Base-by-base conservation (phyloP, 1,140 invertebrate genomes). In the Ceratina calcarata region DNA sequence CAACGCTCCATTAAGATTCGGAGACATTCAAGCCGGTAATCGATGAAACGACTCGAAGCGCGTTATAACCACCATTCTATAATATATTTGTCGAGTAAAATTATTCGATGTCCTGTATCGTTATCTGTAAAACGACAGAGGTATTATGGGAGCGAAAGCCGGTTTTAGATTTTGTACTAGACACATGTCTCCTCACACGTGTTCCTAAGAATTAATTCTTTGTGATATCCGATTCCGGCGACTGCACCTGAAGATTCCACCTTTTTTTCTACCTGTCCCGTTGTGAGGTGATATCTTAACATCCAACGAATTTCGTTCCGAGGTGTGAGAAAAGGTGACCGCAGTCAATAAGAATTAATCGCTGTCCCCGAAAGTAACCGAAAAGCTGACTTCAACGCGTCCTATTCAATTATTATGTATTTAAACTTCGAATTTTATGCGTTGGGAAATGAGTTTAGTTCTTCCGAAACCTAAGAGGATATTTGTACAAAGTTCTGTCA, bases 211-310 rank as follows among this genome's bases (percentile, higher is more conserved):
- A 88, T 88, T 88, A 88, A 87, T 87, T 84, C 68, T 57, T 83
- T 74, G 80, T 64, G 75, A 78, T 70, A 84, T 85, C 75, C 77
- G 61, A 79, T 74, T 80, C 68, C 60, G 57, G 69, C 70, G 67
- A 78, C 77, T 75, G 85, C 87, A 89, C 87, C 87, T 88, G 86
- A 89, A 49, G n/a, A 60, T 74, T 78, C 66, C 32, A 74, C 32
- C 51, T 81, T 70, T 66, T 83, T 64, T 69, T 80, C 64, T 85
- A 80, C 78, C 72, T 83, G 88, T 69, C 68, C 62, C 78, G 65
- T 84, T 83, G 78, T 57, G 79, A 78, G 84, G 75, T 86, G 78
- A 86, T 89, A 89, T 89, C 87, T 74, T 64, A 80, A 80, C 74
- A 78, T 87, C 85, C 80, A 71, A 85, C 82, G 57, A 81, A 67